Percentiles rank a stretch among this genome's conserved stretches.
Conservation (phyloP, 1,140 invertebrate species). For the Zophobas atratus region DNA sequence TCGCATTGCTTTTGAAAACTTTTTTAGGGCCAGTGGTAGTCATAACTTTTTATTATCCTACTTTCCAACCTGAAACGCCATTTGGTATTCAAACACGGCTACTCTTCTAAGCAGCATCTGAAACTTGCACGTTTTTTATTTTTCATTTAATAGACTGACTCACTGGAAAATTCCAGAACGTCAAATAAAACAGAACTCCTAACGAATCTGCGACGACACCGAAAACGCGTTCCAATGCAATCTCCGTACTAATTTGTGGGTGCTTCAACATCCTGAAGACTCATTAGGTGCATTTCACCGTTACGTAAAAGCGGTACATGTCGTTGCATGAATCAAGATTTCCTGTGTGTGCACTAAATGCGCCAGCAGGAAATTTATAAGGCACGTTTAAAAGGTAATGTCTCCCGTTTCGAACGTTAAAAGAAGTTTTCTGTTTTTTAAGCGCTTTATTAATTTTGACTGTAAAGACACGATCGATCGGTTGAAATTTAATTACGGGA, state of each 20-base stretch:
- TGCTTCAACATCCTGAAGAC: conserved; percentile 8
- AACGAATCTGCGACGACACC: conserved; percentile 13
- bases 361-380: conserved; percentile 24
- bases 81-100: conserved; percentile 30
- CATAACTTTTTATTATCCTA: conserved; percentile 37
- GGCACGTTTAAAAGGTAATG: not conserved
- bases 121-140: conserved; percentile 13
- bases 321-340: conserved; percentile 1
- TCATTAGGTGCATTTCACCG: conserved; percentile 12
- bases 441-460: conserved; percentile 13
- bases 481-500: conserved; percentile 17
- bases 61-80: not conserved
- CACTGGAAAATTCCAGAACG: not conserved
- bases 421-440: not conserved
- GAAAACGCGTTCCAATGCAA: not conserved
- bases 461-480: conserved; percentile 10
- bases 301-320: conserved; percentile 18
- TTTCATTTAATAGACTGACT: conserved; percentile 21
- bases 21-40: conserved; percentile 28
- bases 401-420: not conserved
- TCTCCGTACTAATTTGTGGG: conserved; percentile 11
- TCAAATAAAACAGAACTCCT: conserved; percentile 20
- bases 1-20: conserved; percentile 31
- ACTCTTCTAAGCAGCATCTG: conserved; percentile 13
- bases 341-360: conserved; percentile 11